These are phyloP conservation scores for human DNA, from an alignment of 2,113 vertebrate species.

Conservation along the genomic window GRCh38 chr6:42639001-42639500, in stretches of 20 bases:
- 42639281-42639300: neutral
- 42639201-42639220: neutral
- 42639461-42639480: too few species aligned
- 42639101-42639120: neutral
- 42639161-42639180: neutral
- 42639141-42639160: neutral
- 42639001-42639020: neutral
- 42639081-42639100: neutral
- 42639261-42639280: neutral
- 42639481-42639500: too few species aligned
- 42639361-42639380: too few species aligned
- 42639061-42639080: neutral
- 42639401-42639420: too few species aligned
- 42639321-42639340: too few species aligned
- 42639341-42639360: too few species aligned
- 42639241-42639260: neutral
- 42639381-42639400: too few species aligned
- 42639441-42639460: too few species aligned
- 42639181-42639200: neutral
- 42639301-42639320: neutral
- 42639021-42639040: neutral
- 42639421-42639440: too few species aligned
- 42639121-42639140: neutral
- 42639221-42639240: neutral
- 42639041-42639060: neutral